A percentile compares a stretch with the other conserved stretches of the same genome.
Evolutionary conservation across 1,140 invertebrate genomes (phyloP).

Genomic region (Geopemphigus sp.): DNA sequence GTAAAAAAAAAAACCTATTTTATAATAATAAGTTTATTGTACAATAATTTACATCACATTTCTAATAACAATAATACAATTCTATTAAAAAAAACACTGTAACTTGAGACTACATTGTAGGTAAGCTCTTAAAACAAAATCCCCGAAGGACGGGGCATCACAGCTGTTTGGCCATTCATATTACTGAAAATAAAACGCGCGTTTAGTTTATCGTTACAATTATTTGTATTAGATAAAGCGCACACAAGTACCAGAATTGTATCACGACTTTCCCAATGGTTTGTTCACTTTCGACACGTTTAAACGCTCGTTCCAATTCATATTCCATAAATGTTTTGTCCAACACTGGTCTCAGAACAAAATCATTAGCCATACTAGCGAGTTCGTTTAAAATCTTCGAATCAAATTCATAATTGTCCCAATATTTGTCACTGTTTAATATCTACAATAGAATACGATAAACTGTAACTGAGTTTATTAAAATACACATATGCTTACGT

Average conservation of each 20-base stretch:
- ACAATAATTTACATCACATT: not conserved
- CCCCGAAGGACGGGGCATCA: constrained; percentile 9
- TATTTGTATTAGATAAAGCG: not conserved
- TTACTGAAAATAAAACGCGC: constrained; percentile 2
- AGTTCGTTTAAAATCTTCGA: constrained; percentile 46
- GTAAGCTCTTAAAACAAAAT: constrained; percentile 14
- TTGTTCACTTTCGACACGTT: constrained; percentile 27
- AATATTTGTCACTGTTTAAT: constrained; percentile 26
- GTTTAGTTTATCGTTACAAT: not conserved
- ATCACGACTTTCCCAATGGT: constrained; percentile 47
- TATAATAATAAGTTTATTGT: too few species aligned
- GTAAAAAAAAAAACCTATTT: too few species aligned
- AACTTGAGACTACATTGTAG: not conserved
- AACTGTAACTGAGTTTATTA: too few species aligned
- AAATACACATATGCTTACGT: constrained; percentile 8
- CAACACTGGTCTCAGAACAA: constrained; percentile 33
- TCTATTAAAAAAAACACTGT: not conserved
- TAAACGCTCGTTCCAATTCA: constrained; percentile 46
- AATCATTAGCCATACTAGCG: constrained; percentile 36
- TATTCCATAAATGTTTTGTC: constrained; percentile 48
- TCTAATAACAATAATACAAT: not conserved
- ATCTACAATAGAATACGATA: not conserved
- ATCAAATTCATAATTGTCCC: constrained; percentile 32
- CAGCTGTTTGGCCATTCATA: not conserved
- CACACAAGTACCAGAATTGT: constrained; percentile 29